These are phyloP conservation scores for Talpa occidentalis DNA, from an alignment of 2,113 vertebrate genomes.

Conservation along the genomic window DNA sequence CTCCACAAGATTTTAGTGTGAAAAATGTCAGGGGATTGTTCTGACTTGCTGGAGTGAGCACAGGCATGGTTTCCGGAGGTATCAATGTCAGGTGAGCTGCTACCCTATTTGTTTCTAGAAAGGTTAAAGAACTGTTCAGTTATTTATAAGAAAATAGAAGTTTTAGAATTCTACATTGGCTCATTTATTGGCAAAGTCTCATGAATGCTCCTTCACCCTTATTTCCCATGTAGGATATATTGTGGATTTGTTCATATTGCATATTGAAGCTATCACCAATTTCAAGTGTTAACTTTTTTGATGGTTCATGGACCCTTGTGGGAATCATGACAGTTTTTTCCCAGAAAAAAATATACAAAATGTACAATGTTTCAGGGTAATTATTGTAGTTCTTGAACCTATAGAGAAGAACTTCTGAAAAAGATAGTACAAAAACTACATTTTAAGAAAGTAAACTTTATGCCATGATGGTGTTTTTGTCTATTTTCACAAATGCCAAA, in stretches of 20 bases:
- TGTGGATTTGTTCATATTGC: neutral
- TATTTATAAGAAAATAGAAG: neutral
- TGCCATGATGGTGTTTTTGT: neutral
- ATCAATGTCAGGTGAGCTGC: neutral
- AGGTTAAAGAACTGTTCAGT: neutral
- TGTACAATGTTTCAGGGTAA: neutral
- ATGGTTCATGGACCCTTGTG: neutral
- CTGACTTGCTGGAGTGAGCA: neutral
- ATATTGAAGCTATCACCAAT: neutral
- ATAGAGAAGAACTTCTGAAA: neutral
- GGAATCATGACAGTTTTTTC: neutral
- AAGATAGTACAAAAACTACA: neutral
- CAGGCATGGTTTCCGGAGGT: neutral
- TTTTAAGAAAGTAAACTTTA: neutral
- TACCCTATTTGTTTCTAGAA: neutral
- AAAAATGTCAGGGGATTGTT: conserved; percentile 2
- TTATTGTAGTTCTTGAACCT: neutral
- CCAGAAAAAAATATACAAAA: neutral
- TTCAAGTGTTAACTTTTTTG: neutral
- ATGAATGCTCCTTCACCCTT: neutral
- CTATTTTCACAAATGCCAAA: neutral
- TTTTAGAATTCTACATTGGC: neutral
- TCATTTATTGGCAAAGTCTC: neutral
- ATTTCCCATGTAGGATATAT: neutral
- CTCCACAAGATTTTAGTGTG: neutral